Conservation (phyloP, 2,113 vertebrate species). For the Xiphophorus hellerii region DNA sequence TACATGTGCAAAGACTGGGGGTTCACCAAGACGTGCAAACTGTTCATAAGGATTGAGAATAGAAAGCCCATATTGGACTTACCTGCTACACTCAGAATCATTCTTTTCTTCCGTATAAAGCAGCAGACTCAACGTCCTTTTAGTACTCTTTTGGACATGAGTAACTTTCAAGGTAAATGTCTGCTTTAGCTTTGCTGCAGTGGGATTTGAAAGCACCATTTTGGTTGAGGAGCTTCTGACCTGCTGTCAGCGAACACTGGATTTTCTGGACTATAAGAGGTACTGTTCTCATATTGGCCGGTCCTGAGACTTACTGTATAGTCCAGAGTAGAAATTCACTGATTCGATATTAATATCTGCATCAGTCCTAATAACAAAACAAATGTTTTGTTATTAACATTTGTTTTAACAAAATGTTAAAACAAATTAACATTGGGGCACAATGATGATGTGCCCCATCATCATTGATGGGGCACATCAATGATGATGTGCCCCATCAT, state of each 20-base stretch:
- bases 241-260: background rate
- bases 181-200: background rate
- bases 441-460: too few species aligned
- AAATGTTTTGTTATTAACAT: too few species aligned
- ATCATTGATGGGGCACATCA: too few species aligned
- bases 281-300: too few species aligned
- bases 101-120: background rate
- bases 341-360: too few species aligned
- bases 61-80: background rate
- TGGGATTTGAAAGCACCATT: background rate
- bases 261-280: background rate
- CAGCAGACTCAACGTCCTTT: background rate
- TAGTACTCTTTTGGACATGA: background rate
- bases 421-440: too few species aligned
- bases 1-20: background rate
- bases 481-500: too few species aligned
- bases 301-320: too few species aligned
- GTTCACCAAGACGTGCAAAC: background rate
- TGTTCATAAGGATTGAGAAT: background rate
- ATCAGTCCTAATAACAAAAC: too few species aligned
- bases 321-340: too few species aligned
- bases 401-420: too few species aligned
- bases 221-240: background rate
- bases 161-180: background rate
- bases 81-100: background rate